Percentiles rank a stretch among this genome's conserved stretches.
These are phyloP conservation scores for Alethe diademata DNA, from an alignment of 2,113 vertebrate genomes.

Conservation along the genomic window DNA sequence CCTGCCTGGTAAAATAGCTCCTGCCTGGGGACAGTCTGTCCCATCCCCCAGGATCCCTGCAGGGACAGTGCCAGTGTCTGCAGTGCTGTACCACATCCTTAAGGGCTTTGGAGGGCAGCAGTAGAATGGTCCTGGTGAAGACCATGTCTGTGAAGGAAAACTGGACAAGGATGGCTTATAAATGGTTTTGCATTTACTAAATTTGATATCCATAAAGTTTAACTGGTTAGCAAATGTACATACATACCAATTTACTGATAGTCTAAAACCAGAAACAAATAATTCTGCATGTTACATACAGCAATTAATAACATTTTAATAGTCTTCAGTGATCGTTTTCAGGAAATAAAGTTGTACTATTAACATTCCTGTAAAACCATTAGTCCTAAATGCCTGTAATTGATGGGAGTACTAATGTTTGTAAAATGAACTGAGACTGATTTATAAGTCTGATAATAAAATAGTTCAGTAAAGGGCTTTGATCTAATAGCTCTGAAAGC, in stretches of 20 bases:
- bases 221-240: background rate
- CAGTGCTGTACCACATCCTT: background rate
- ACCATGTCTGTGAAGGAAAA: background rate
- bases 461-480: conserved; percentile 63
- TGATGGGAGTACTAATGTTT: conserved; percentile 63
- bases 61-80: fast-evolving
- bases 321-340: conserved; percentile 26
- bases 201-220: background rate
- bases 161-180: background rate
- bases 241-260: background rate
- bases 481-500: conserved; percentile 68
- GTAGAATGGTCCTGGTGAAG: background rate
- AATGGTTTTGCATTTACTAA: background rate
- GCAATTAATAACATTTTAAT: conserved; percentile 51
- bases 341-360: conserved; percentile 64
- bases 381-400: conserved; percentile 57
- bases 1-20: background rate
- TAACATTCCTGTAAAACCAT: conserved; percentile 75
- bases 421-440: conserved; percentile 69
- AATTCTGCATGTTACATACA: background rate
- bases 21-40: background rate
- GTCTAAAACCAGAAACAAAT: conserved; percentile 26
- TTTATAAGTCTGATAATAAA: conserved; percentile 70
- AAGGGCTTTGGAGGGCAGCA: background rate
- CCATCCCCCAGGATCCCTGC: background rate